Evolutionary conservation across 2,113 vertebrate species (phyloP).

Genomic region (Vidua chalybeata): DNA sequence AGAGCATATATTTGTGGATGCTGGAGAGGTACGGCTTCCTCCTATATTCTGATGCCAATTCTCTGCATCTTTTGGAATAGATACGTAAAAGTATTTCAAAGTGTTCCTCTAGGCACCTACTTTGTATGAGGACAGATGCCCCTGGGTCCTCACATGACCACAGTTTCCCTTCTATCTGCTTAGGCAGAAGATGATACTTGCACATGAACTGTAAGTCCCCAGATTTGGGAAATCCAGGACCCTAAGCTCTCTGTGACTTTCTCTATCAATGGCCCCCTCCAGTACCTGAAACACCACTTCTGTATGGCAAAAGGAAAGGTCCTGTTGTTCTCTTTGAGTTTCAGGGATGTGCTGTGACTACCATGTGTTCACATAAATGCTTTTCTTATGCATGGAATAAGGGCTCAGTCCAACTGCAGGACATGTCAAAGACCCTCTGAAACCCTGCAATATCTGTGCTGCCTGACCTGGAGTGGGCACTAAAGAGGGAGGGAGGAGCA

Average conservation of each 20-base stretch:
- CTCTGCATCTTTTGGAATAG: background rate
- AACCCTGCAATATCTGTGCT: background rate
- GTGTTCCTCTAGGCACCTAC: background rate
- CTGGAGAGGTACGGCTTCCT: background rate
- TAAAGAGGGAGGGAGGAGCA: background rate
- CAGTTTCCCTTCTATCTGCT: background rate
- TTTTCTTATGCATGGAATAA: background rate
- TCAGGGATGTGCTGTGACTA: background rate
- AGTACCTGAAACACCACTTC: background rate
- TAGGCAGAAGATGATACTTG: background rate
- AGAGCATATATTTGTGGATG: background rate
- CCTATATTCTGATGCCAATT: background rate
- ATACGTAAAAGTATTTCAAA: background rate
- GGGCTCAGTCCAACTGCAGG: background rate
- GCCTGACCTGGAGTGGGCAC: accelerated
- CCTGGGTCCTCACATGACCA: background rate
- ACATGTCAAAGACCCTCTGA: background rate
- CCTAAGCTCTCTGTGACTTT: background rate
- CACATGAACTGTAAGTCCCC: background rate
- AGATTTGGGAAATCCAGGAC: background rate
- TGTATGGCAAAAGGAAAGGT: background rate
- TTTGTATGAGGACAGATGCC: background rate
- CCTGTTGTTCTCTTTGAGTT: background rate
- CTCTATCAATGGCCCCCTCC: accelerated
- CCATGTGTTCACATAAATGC: background rate